Evolutionary conservation across 1,140 invertebrate species (phyloP).

Genomic region (Hypothenemus hampei): DNA sequence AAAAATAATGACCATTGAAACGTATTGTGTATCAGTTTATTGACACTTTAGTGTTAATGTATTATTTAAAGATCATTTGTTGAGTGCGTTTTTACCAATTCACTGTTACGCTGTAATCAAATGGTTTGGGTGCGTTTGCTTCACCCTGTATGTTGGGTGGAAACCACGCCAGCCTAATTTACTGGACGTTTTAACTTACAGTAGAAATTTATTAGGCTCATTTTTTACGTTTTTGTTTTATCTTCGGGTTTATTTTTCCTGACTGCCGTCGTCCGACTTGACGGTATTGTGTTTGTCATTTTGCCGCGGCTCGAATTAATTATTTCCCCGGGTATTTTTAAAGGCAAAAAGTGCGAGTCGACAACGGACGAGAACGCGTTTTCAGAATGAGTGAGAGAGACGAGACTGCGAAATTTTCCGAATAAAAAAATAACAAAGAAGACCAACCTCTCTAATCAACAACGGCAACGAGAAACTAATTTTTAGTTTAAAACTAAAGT

Average conservation of each 20-base stretch:
- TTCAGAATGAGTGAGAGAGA: too few relatives aligned
- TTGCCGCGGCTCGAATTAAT: conserved; percentile 17
- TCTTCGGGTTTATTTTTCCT: conserved; percentile 27
- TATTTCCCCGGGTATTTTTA: conserved; percentile 23
- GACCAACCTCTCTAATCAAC: too few relatives aligned
- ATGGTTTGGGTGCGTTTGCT: too few relatives aligned
- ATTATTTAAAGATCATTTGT: too few relatives aligned
- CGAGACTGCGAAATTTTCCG: too few relatives aligned
- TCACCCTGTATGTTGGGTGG: background rate
- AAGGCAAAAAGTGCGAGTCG: conserved; percentile 3
- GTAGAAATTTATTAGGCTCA: conserved; percentile 24
- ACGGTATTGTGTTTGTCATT: conserved; percentile 26
- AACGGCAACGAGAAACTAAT: background rate
- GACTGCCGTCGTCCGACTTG: conserved; percentile 20
- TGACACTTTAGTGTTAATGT: too few relatives aligned
- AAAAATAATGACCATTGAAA: too few relatives aligned
- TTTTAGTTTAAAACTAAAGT: background rate
- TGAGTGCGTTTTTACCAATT: too few relatives aligned
- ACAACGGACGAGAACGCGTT: too few relatives aligned
- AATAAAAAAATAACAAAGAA: too few relatives aligned
- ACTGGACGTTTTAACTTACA: conserved; percentile 27
- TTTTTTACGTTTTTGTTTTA: conserved; percentile 27
- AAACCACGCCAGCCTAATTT: conserved; percentile 23
- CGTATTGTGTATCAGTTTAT: too few relatives aligned
- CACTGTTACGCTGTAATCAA: too few relatives aligned